These are phyloP conservation scores for Gnathonemus echidnorhynchus DNA, from an alignment of 2,113 vertebrate species.

Conservation along the genomic window DNA sequence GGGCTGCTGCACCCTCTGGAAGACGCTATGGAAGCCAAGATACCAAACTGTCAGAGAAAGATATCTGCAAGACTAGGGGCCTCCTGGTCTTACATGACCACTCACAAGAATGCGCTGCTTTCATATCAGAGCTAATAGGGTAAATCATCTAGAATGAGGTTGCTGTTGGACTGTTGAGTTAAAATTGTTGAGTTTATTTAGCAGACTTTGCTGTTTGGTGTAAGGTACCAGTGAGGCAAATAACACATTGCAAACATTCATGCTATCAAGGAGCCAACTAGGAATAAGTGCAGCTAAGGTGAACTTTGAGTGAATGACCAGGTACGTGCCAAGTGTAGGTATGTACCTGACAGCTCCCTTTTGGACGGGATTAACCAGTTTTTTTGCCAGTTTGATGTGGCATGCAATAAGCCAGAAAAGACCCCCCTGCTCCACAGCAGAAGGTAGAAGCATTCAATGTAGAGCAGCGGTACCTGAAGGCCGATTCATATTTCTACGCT, in stretches of 20 bases:
- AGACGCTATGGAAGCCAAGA: background rate
- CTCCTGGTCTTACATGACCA: background rate
- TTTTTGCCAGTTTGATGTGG: background rate
- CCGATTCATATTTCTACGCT: background rate
- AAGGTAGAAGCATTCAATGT: background rate
- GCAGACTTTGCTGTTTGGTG: background rate
- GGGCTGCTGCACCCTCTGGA: background rate
- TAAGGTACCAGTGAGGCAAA: background rate
- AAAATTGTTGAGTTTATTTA: background rate
- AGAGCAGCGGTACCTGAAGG: background rate
- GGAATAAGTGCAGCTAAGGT: background rate
- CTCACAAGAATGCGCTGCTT: background rate
- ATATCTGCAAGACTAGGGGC: background rate
- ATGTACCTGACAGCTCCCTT: background rate
- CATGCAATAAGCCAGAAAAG: background rate
- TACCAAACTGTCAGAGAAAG: background rate
- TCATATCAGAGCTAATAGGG: background rate
- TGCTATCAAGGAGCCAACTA: background rate
- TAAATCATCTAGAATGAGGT: background rate
- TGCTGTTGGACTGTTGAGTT: background rate
- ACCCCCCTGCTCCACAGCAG: background rate
- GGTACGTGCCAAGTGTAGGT: background rate
- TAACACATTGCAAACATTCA: background rate
- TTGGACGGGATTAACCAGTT: background rate
- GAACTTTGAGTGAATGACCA: background rate